Percentiles rank a stretch among this genome's conserved stretches.
phyloP scores from a whole-genome alignment of 2,113 vertebrate species.

The Anoura caudifer region DNA sequence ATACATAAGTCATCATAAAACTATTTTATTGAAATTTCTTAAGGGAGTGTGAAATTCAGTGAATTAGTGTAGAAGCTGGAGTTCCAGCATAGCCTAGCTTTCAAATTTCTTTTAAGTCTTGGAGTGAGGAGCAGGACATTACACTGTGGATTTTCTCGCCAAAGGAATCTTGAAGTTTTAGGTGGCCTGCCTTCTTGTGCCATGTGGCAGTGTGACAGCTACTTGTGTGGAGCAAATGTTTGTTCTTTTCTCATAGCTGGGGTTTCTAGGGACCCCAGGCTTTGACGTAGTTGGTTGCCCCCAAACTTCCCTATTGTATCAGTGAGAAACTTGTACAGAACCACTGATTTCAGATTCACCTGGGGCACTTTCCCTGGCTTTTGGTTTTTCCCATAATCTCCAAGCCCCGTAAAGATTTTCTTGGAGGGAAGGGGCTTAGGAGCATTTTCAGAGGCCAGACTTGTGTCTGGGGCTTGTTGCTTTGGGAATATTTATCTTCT shows the following conservation, averaged over 20 bases:
- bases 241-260: rapidly evolving
- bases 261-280: not conserved
- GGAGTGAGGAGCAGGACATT: no score
- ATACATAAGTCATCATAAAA: not conserved
- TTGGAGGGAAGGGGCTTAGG: not conserved
- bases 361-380: not conserved
- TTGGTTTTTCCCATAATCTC: not conserved
- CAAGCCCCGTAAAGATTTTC: not conserved
- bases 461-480: not conserved
- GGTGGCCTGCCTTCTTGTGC: not conserved
- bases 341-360: not conserved
- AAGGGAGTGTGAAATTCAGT: not conserved
- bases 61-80: not conserved
- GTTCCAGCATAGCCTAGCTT: not conserved
- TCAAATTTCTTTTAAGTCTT: not conserved
- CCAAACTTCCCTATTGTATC: rapidly evolving
- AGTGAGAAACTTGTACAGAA: not conserved
- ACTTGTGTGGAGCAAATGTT: not conserved
- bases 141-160: not conserved
- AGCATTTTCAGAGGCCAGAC: not conserved
- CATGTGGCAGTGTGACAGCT: rapidly evolving
- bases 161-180: not conserved
- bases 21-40: conserved; percentile 1
- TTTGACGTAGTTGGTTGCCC: not conserved
- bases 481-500: not conserved